phyloP scores from a whole-genome alignment of 1,140 invertebrate genomes.

The Scaptomyza pallida region DNA sequence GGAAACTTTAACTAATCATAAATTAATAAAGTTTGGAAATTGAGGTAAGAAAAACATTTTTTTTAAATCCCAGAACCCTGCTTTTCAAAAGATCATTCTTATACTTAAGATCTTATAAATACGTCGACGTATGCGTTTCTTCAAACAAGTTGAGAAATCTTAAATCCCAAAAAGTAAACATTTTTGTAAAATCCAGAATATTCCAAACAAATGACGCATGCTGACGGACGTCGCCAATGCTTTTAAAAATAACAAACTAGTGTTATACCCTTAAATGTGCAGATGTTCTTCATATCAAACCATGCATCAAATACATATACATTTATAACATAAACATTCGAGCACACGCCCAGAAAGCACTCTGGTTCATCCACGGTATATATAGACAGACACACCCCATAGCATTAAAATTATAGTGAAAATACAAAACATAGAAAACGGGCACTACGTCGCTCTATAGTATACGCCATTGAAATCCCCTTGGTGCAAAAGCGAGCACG shows the following conservation, averaged over 20 bases:
- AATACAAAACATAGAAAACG: conserved; percentile 10
- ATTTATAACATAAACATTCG: too few species aligned
- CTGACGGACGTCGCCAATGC: background rate
- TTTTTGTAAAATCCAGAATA: background rate
- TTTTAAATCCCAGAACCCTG: too few species aligned
- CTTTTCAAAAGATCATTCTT: too few species aligned
- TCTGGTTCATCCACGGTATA: background rate
- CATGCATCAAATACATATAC: conserved; percentile 38
- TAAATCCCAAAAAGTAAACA: too few species aligned
- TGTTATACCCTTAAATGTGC: conserved; percentile 44
- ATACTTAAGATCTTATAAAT: too few species aligned
- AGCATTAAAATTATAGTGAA: conserved; percentile 30
- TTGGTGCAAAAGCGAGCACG: conserved; percentile 23
- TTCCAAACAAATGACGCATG: conserved; percentile 18
- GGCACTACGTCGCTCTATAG: conserved; percentile 25
- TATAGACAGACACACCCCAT: conserved; percentile 12
- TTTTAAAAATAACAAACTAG: background rate
- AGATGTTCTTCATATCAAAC: conserved; percentile 4
- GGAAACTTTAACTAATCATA: too few species aligned
- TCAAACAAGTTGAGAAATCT: too few species aligned
- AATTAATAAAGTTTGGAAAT: too few species aligned
- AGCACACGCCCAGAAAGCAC: conserved; percentile 1
- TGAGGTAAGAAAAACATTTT: too few species aligned
- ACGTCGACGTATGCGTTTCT: too few species aligned
- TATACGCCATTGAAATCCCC: conserved; percentile 25